phyloP scores from a whole-genome alignment of 2,113 vertebrate genomes.

The Phylloscopus trochiloides region DNA sequence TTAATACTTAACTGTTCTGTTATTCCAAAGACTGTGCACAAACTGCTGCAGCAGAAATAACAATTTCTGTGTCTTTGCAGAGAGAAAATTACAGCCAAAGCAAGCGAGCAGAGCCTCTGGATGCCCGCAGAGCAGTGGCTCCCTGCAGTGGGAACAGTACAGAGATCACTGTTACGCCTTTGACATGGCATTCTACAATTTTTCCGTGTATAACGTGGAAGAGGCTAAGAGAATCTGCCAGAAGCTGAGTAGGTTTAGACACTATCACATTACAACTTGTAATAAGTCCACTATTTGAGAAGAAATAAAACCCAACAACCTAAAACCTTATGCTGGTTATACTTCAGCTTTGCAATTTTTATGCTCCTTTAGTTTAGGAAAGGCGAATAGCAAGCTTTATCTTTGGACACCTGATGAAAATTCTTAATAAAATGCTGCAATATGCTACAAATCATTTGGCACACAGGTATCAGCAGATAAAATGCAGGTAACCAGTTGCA shows the following conservation, averaged over 20 bases:
- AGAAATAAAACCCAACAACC: neutral
- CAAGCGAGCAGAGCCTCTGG: neutral
- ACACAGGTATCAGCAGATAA: neutral
- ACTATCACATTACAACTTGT: neutral
- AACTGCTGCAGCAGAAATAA: neutral
- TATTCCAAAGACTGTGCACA: neutral
- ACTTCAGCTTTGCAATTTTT: neutral
- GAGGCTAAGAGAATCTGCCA: conserved; percentile 80
- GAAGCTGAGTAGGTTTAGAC: conserved; percentile 78
- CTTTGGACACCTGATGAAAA: neutral
- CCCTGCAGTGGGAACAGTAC: conserved; percentile 82
- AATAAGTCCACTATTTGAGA: neutral
- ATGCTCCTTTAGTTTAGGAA: neutral
- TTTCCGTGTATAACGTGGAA: conserved; percentile 75
- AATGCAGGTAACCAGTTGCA: neutral
- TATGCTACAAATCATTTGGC: neutral
- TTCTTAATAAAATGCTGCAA: neutral
- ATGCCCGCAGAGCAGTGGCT: conserved; percentile 72
- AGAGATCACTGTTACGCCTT: conserved; percentile 84
- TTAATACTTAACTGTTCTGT: neutral
- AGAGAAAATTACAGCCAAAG: neutral
- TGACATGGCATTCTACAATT: conserved; percentile 83
- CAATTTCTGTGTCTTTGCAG: conserved; percentile 57
- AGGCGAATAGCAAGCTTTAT: neutral
- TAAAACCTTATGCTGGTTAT: neutral